Conservation (phyloP, 1,140 invertebrate species). For the Drosophila watanabei region DNA sequence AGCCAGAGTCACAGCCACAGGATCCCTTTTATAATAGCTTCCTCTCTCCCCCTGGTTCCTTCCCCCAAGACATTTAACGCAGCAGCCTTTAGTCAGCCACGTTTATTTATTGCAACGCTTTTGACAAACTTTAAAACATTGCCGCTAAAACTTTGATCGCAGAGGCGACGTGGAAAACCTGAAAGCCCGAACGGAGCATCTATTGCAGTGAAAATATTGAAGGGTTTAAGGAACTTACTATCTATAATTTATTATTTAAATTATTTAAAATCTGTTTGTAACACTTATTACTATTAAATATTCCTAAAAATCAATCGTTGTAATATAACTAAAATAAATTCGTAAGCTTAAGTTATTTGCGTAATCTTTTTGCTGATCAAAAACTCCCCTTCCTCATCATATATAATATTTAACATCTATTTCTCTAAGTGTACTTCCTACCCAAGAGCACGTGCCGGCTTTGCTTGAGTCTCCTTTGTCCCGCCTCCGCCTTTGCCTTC, state of each 20-base stretch:
- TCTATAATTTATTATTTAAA: not conserved
- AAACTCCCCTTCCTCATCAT: not conserved
- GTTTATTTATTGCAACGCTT: constrained; percentile 73
- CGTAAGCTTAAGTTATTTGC: fast-evolving
- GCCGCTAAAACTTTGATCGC: constrained; percentile 74
- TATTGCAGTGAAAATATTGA: not conserved
- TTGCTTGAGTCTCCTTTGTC: constrained; percentile 17
- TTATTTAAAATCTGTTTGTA: not conserved
- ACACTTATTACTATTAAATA: not conserved
- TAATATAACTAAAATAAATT: not conserved
- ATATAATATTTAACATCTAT: not conserved
- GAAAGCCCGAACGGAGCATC: constrained; percentile 3
- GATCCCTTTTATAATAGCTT: constrained; percentile 1
- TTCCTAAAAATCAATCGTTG: not conserved
- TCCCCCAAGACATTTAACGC: constrained; percentile 4
- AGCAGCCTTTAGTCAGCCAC: constrained; percentile 27
- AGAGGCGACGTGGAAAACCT: constrained; percentile 42
- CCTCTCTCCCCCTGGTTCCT: not conserved
- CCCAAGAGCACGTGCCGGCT: constrained; percentile 28
- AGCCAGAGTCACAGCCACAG: not conserved
- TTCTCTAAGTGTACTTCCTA: not conserved
- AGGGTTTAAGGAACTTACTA: not conserved
- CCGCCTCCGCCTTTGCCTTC: not conserved
- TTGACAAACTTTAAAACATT: constrained; percentile 76
- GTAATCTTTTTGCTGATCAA: not conserved